Base-by-base conservation (phyloP, 2,113 vertebrate species). In the Chrysemys picta region DNA sequence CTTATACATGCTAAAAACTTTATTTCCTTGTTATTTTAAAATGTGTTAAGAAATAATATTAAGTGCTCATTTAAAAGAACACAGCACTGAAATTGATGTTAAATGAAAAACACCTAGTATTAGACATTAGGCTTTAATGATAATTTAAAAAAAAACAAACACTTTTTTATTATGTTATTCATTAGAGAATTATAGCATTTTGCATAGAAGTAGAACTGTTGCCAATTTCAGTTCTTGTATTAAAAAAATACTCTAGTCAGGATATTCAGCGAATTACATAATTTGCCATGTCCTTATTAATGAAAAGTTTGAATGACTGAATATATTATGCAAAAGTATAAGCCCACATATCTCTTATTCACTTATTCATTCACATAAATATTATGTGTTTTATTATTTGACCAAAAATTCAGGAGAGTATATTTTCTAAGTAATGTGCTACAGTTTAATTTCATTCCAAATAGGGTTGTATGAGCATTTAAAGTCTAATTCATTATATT, bases 121-220 rank as follows among this genome's bases (percentile, higher is more conserved):
- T 97, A 95, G 93, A 88, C 62, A 97, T 96, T 96, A 95, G 50
- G 89, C 9, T 96, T 95, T 94, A 97, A 94, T 93, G 94, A 90
- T 83, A 84, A 93, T 93, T 97, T 97, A 93, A 95, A 35, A 78
- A 84, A 91, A 92, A 97, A 89, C 86, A 98, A 96, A 94, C 78
- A 84, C 4, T 11, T 91, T 96, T 92, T 92, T 95, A 93, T 96
- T 78, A 78, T 91, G 76, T 89, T 95, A 93, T 95, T 95, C 93
- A 94, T 97, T 96, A 95, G 19, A 95, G 95, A 97, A 96, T 94
- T 92, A 86, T 93, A 91, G 95, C 93, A 80, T 97, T 97, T 96
- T 89, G 69, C 79, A 95, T 52, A 91, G 80, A 62, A 53, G 93
- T 62, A 38, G 86, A 89, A 93, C 80, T 94, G 56, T 89, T 94